Evolutionary conservation across 2,113 vertebrate genomes (phyloP), one percentile per base, ranked within the genome.

Genomic region (Gallinago media): DNA sequence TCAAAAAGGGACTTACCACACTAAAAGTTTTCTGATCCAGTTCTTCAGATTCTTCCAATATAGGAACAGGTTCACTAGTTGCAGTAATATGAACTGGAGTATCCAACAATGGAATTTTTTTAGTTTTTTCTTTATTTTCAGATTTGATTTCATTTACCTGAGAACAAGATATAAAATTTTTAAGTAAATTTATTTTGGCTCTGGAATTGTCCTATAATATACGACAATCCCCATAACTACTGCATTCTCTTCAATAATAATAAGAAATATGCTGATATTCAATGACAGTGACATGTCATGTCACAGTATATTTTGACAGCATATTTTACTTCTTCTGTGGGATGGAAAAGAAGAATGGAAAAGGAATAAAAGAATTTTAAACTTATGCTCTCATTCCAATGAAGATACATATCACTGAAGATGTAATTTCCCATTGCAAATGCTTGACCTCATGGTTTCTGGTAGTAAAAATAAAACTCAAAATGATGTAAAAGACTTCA

Each of bases 1-100:
- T 12, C 27, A 66, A 91, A 74, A 61, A 21, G 15, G 8, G 74
- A 94, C 99, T 94, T 97, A 99, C 99, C 98, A 99, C 99, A 83
- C 99, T 99, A 91, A 99, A 99, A 15, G 99, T 99, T 96, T 99
- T 99, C 97, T 99, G 99, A 98, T 99, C 99, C 46, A 99, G 98
- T 50, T 99, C 99, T 96, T 99, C 99, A 19, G 99, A 99, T 92
- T 99, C 99, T 95, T 99, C 99, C 8, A 98, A 98, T 82, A 99
- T 97, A 25, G 98, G 98, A 81, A 99, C 97, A 15, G 97, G 98
- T 23, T 99, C 99, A 81, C 99, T 98, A 54, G 98, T 97, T 32
- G 99, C 98, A 11, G 99, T 99, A 68, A 99, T 99, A 17, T 99
- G 99, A 93, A 99, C 98, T 2, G 99, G 99, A n/a, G 96, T 98